These are phyloP conservation scores for Hapalemur alaotrensis DNA, from an alignment of 2,797 vertebrate species.

Conservation along the genomic window DNA sequence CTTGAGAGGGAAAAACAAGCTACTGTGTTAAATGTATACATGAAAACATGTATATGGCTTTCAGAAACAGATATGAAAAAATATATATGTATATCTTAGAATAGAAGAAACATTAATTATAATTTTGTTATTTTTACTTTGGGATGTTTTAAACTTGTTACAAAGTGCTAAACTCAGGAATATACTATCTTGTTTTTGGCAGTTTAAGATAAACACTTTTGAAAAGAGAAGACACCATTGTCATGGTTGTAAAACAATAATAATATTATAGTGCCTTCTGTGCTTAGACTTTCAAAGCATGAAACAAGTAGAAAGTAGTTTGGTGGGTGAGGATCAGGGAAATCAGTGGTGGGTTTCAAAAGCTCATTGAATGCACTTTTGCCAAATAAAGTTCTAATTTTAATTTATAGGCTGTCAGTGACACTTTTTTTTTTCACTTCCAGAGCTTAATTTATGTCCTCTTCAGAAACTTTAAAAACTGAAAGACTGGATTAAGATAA, in stretches of 20 bases:
- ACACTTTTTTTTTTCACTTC: background rate
- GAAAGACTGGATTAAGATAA: slow-evolving; percentile 8
- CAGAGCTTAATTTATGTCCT: slow-evolving; percentile 1
- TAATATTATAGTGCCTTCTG: background rate
- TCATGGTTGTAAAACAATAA: background rate
- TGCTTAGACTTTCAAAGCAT: slow-evolving; percentile 30
- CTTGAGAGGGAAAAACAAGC: background rate
- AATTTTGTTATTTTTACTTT: slow-evolving; percentile 12
- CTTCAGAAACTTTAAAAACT: slow-evolving; percentile 35
- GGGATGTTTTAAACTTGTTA: slow-evolving; percentile 13
- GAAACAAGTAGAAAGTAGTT: background rate
- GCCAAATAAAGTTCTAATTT: slow-evolving; percentile 20
- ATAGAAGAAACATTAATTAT: background rate
- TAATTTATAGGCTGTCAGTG: background rate
- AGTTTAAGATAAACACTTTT: slow-evolving; percentile 11
- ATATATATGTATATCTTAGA: background rate
- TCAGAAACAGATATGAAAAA: slow-evolving; percentile 24
- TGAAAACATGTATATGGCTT: slow-evolving; percentile 17
- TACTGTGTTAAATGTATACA: slow-evolving; percentile 11
- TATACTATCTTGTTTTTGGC: background rate
- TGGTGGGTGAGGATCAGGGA: background rate
- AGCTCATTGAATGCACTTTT: background rate
- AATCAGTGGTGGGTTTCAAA: background rate
- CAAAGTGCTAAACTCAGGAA: slow-evolving; percentile 15
- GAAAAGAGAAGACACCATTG: background rate